Percentiles rank a stretch among this genome's conserved stretches.
Conservation (phyloP, 1,140 invertebrate species). For the Muscidifurax raptorellus region DNA sequence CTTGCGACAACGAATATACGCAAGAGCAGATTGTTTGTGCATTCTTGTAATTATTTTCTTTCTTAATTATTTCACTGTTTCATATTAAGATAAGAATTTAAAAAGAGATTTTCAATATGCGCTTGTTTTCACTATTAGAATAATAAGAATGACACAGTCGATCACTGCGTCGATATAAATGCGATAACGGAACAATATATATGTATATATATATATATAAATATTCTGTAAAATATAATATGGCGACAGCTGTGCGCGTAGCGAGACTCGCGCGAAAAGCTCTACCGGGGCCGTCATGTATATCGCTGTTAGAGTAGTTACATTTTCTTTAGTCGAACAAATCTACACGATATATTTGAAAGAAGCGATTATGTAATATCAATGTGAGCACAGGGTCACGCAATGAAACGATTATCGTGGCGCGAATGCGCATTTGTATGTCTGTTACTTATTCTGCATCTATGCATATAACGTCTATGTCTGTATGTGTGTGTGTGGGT, state of each 20-base stretch:
- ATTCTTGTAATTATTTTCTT: neutral
- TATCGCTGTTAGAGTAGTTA: neutral
- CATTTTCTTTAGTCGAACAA: slow-evolving; percentile 4
- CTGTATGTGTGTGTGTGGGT: neutral
- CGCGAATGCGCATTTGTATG: neutral
- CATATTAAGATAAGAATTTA: neutral
- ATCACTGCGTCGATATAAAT: slow-evolving; percentile 57
- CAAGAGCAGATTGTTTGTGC: slow-evolving; percentile 2
- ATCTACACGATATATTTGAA: slow-evolving; percentile 17
- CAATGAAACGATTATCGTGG: neutral
- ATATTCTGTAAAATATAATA: slow-evolving; percentile 72
- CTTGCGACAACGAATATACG: neutral
- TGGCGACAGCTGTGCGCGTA: slow-evolving; percentile 55
- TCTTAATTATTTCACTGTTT: neutral
- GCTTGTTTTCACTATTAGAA: neutral
- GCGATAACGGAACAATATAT: slow-evolving; percentile 69
- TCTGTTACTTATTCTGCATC: neutral
- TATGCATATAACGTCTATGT: neutral
- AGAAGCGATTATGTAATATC: slow-evolving; percentile 21
- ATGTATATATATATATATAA: slow-evolving; percentile 64
- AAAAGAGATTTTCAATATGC: slow-evolving; percentile 9
- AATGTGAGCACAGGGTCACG: neutral
- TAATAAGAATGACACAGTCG: slow-evolving; percentile 31
- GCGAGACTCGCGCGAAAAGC: slow-evolving; percentile 47
- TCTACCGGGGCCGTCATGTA: slow-evolving; percentile 36